Evolutionary conservation across 2,797 vertebrate genomes (phyloP).

Genomic region (Smutsia gigantea): DNA sequence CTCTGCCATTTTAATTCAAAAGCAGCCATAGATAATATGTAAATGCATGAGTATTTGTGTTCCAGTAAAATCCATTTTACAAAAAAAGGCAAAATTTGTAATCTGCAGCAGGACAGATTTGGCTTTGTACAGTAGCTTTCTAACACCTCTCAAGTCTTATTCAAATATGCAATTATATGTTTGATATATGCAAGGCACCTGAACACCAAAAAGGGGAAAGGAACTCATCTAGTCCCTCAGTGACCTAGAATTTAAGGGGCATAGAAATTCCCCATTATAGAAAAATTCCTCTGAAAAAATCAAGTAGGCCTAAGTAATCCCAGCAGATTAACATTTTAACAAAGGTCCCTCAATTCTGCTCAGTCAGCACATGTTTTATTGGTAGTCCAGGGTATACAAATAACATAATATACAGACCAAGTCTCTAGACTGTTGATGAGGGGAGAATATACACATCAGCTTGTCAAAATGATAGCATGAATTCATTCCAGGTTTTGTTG

Average conservation of each 20-base stretch:
- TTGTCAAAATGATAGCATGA: background rate
- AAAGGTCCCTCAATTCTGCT: background rate
- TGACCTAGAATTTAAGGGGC: background rate
- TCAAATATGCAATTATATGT: background rate
- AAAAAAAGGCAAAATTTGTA: background rate
- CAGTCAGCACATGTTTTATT: background rate
- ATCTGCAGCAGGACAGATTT: background rate
- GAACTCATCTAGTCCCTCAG: background rate
- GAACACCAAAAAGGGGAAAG: background rate
- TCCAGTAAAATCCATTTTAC: slow-evolving; percentile 17
- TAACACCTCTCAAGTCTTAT: background rate
- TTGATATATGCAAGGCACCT: background rate
- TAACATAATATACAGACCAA: background rate
- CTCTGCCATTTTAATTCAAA: slow-evolving; percentile 33
- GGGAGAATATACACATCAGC: background rate
- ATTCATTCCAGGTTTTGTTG: background rate
- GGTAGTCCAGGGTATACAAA: background rate
- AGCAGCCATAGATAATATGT: background rate
- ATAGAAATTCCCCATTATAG: background rate
- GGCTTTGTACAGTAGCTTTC: background rate
- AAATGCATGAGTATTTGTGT: background rate
- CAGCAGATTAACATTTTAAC: background rate
- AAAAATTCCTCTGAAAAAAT: slow-evolving; percentile 25
- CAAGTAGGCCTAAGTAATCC: background rate
- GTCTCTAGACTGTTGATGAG: background rate